These are phyloP conservation scores for Hippoglossus stenolepis DNA, from an alignment of 2,113 vertebrate species.

Conservation along the genomic window DNA sequence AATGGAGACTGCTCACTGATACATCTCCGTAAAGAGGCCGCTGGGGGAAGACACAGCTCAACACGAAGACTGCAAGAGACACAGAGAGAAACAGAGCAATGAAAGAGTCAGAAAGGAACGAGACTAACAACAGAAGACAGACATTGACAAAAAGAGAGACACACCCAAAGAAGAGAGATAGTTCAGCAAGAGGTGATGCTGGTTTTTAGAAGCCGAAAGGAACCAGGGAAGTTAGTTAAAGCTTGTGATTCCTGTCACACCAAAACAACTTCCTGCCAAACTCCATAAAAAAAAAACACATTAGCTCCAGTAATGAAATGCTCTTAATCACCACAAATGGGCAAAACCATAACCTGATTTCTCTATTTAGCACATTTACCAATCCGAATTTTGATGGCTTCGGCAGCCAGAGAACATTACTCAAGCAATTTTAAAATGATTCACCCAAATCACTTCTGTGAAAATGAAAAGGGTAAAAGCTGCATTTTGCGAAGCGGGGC, in stretches of 20 bases:
- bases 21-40: conserved; percentile 89
- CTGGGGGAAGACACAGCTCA: conserved; percentile 91
- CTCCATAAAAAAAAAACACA: too few species aligned
- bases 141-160: background rate
- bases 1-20: conserved; percentile 91
- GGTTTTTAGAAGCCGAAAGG: background rate
- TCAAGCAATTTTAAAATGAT: too few species aligned
- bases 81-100: background rate
- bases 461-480: too few species aligned
- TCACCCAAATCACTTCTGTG: too few species aligned
- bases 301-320: too few species aligned
- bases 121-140: background rate
- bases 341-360: too few species aligned
- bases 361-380: too few species aligned
- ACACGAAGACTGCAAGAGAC: conserved; percentile 85
- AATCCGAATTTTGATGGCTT: too few species aligned
- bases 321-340: too few species aligned
- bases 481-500: too few species aligned
- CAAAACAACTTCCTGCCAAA: too few species aligned
- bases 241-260: background rate
- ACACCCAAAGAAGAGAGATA: background rate
- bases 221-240: background rate
- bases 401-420: too few species aligned
- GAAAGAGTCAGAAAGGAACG: background rate
- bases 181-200: background rate